These are phyloP conservation scores for Limnodromus scolopaceus DNA, from an alignment of 2,797 vertebrate genomes.

Conservation along the genomic window DNA sequence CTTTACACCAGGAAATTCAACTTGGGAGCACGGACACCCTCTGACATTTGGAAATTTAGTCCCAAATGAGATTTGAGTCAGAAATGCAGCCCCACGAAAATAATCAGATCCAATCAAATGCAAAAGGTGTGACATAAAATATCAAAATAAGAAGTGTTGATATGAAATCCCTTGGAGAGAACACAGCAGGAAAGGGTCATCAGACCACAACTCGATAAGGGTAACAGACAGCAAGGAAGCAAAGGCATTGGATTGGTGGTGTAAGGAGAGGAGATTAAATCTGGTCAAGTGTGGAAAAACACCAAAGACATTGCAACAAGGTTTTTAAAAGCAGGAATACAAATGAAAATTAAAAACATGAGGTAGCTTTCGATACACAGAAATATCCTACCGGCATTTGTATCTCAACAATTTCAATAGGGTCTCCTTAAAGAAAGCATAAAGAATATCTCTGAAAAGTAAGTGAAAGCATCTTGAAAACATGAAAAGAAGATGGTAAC, in stretches of 20 bases:
- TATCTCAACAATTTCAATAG: not conserved
- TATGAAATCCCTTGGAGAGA: not conserved
- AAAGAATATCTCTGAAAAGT: not conserved
- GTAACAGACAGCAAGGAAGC: not conserved
- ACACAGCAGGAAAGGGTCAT: not conserved
- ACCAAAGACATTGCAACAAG: not conserved
- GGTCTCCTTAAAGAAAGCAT: not conserved
- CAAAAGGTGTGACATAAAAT: conserved; percentile 24
- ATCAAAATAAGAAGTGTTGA: conserved; percentile 9
- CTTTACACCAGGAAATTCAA: not conserved
- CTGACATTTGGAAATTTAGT: conserved; percentile 30
- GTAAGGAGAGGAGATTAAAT: not conserved
- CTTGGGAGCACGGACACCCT: not conserved
- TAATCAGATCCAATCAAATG: conserved; percentile 2
- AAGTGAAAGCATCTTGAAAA: not conserved
- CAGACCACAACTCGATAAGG: not conserved
- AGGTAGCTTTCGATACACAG: not conserved
- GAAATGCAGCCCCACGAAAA: conserved; percentile 4
- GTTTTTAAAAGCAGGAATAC: not conserved
- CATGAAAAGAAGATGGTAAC: not conserved
- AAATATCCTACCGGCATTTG: not conserved
- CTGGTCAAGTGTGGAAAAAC: not conserved
- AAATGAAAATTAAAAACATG: not conserved
- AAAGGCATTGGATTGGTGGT: not conserved
- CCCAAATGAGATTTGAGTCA: not conserved